phyloP scores from a whole-genome alignment of 2,888 invertebrate genomes.

The Alcis repandata region DNA sequence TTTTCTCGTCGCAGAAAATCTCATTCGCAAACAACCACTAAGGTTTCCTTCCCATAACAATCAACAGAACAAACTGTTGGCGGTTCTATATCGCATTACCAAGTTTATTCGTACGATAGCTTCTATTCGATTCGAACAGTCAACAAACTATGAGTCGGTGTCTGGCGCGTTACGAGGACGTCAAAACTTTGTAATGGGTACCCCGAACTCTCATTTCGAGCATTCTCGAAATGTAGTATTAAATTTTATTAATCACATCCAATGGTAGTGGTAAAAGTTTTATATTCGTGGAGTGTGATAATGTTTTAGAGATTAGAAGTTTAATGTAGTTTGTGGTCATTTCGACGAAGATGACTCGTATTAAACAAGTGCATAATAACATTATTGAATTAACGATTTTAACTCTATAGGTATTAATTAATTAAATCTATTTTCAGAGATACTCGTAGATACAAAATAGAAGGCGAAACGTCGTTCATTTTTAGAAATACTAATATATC shows the following conservation, averaged over 20 bases:
- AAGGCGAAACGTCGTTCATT: too few species aligned
- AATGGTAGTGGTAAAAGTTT: slow-evolving; percentile 1
- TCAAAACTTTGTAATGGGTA: slow-evolving; percentile 19
- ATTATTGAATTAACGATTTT: too few species aligned
- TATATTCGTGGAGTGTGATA: neutral
- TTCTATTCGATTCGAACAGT: slow-evolving; percentile 7
- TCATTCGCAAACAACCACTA: slow-evolving; percentile 2
- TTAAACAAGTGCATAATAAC: too few species aligned
- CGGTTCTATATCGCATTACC: slow-evolving; percentile 7
- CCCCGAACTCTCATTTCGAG: slow-evolving; percentile 1
- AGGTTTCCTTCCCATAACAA: slow-evolving; percentile 8
- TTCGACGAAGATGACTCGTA: too few species aligned
- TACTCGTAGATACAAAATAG: too few species aligned
- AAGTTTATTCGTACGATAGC: slow-evolving; percentile 6
- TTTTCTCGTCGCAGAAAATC: slow-evolving; percentile 4
- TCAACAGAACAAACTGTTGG: slow-evolving; percentile 1
- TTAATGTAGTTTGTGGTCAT: neutral
- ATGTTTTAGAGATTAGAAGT: neutral
- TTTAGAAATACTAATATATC: too few species aligned
- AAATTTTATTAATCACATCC: slow-evolving; percentile 10
- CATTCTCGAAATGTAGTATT: slow-evolving; percentile 7
- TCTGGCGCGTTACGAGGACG: slow-evolving; percentile 12
- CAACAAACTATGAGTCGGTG: slow-evolving; percentile 16
- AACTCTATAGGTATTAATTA: too few species aligned
- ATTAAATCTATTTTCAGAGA: too few species aligned